phyloP scores from a whole-genome alignment of 1,140 invertebrate genomes.

The Orius insidiosus region DNA sequence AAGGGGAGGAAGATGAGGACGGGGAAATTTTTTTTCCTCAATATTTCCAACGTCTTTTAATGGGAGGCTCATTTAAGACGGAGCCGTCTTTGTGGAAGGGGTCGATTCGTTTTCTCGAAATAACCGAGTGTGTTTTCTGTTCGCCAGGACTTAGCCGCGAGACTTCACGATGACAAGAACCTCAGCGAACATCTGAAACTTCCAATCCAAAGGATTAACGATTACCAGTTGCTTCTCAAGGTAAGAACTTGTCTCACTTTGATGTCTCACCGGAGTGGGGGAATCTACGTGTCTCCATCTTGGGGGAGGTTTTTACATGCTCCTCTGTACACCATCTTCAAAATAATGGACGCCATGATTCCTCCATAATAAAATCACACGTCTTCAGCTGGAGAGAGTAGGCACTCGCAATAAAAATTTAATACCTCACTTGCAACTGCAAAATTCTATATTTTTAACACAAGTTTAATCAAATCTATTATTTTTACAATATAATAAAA shows the following conservation, averaged over 20 bases:
- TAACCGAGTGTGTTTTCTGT: conserved; percentile 5
- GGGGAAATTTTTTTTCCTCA: conserved; percentile 29
- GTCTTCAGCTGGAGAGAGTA: too few relatives aligned
- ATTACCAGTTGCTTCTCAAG: conserved; percentile 90
- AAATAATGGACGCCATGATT: too few relatives aligned
- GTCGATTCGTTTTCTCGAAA: not conserved
- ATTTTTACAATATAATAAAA: not conserved
- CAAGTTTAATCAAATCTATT: not conserved
- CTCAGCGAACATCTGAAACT: conserved; percentile 80
- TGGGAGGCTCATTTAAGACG: too few relatives aligned
- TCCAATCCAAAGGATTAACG: conserved; percentile 88
- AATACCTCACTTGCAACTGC: too few relatives aligned
- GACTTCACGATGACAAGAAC: conserved; percentile 58
- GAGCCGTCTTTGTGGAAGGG: too few relatives aligned
- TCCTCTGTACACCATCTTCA: too few relatives aligned
- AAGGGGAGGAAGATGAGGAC: too few relatives aligned
- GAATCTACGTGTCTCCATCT: conserved; percentile 53
- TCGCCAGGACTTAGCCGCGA: conserved; percentile 13
- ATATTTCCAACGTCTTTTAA: conserved; percentile 42
- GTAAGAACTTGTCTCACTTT: conserved; percentile 38
- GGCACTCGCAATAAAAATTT: too few relatives aligned
- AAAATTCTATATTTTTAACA: not conserved
- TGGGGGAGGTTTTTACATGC: conserved; percentile 44
- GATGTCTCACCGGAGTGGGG: not conserved
- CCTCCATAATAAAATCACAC: too few relatives aligned